These are phyloP conservation scores for Myotis planiceps DNA, from an alignment of 2,797 vertebrate species.

Conservation along the genomic window DNA sequence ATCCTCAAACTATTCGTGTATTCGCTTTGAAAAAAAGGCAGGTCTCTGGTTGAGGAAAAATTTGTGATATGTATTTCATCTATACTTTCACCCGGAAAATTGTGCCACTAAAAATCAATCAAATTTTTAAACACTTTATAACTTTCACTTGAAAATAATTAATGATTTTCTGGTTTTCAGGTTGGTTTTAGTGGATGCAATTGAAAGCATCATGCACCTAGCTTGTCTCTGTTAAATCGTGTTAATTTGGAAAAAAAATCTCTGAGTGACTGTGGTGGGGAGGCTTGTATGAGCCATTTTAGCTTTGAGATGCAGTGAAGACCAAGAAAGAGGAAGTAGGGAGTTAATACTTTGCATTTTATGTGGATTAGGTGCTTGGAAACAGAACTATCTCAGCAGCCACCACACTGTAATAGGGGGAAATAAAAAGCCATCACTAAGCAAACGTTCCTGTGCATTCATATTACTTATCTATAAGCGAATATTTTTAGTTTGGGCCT, in stretches of 20 bases:
- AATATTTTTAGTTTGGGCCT: neutral
- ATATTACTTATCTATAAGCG: neutral
- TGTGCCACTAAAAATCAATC: neutral
- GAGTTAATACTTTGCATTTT: neutral
- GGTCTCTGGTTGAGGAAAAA: neutral
- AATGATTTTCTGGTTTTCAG: neutral
- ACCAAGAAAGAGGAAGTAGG: neutral
- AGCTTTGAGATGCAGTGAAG: neutral
- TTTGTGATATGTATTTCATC: neutral
- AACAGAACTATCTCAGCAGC: neutral
- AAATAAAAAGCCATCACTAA: neutral
- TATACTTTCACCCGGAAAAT: neutral
- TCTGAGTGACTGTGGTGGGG: neutral
- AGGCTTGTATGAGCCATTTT: neutral
- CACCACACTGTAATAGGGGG: neutral
- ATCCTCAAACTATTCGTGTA: neutral
- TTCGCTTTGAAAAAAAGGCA: neutral
- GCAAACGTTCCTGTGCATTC: neutral
- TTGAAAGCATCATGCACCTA: neutral
- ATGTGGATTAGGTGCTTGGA: constrained; percentile 11
- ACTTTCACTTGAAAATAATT: neutral
- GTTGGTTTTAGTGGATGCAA: neutral
- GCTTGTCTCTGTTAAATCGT: neutral
- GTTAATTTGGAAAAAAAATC: neutral
- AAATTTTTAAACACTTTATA: neutral